Evolutionary conservation across 2,797 vertebrate genomes (phyloP), one percentile per base, ranked within the genome.

Genomic region (Acipenser transmontanus): DNA sequence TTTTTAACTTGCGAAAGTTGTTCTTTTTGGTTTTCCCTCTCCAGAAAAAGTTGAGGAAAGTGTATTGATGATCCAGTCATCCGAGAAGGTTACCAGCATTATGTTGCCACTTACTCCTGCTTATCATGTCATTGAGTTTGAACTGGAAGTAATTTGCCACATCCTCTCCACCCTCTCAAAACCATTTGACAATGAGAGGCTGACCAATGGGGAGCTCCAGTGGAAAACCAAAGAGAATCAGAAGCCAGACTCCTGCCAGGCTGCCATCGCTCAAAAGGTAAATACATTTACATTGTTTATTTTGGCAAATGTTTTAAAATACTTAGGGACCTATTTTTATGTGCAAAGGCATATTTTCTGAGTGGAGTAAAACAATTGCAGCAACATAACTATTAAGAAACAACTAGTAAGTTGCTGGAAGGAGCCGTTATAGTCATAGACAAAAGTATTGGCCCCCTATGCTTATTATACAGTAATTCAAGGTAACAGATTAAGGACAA

Each of bases 41-140:
- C 0, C 74, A 98, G 97, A 96, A 77, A 78, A 88, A 69, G 80
- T 91, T 54, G 83, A 85, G 0, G 88, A 94, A 0, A 85, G 83
- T 6, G 65, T 73, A 2, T 77, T 99, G 66, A 89, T 80, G 75
- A 89, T 99, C 74, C 95, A 95, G 74, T 93, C 93, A 0, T 99
- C 97, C 1, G 94, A 95, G 74, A 97, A 94, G 82, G 94, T 99
- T 76, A 98, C 93, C 12, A 98, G 96, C 78, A 95, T 99, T 78
- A 83, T 83, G 63, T 86, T 99, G 70, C 97, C 97, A 0, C 73
- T 87, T 66, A 88, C 90, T 2, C 94, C 93, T 56, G 91, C 96
- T 0, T 99, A 98, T 75, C 97, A 98, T 49, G 81, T 91, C 9
- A 89, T 99, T 48, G 93, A 95, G 73, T 99, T 99, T 84, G 91